These are phyloP conservation scores for Triplophysa tibetana DNA, from an alignment of 2,113 vertebrate species.

Conservation along the genomic window DNA sequence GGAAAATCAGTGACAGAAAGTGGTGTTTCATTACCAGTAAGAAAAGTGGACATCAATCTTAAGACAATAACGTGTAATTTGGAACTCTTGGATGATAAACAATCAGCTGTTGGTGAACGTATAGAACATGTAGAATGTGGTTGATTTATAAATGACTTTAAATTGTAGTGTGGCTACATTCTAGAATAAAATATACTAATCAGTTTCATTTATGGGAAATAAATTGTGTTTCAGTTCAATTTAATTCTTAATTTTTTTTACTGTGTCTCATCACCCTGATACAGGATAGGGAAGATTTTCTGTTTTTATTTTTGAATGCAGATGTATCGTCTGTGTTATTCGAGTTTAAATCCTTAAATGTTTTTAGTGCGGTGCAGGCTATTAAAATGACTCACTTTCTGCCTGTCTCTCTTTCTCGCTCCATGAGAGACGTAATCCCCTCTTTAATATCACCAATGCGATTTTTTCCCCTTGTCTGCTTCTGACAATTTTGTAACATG, in stretches of 20 bases:
- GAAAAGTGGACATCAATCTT: background rate
- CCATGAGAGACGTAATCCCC: conserved; percentile 25
- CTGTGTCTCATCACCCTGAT: background rate
- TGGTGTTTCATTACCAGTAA: too few relatives aligned
- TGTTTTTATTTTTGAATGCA: background rate
- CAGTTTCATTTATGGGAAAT: conserved; percentile 6
- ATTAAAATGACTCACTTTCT: conserved; percentile 29
- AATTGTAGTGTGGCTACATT: background rate
- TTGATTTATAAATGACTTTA: conserved; percentile 61
- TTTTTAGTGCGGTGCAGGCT: conserved; percentile 1
- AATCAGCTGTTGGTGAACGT: conserved; percentile 48
- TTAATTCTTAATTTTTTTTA: conserved; percentile 5
- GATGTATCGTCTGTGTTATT: background rate
- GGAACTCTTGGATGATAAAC: conserved; percentile 2
- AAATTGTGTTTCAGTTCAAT: conserved; percentile 20
- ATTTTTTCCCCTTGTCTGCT: conserved; percentile 31
- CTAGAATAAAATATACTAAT: conserved; percentile 8
- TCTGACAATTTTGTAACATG: conserved; percentile 35
- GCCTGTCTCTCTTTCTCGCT: background rate
- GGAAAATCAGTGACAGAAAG: conserved; percentile 18
- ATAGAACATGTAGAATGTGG: conserved; percentile 60
- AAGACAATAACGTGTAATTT: background rate
- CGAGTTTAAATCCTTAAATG: conserved; percentile 13
- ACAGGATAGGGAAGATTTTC: background rate
- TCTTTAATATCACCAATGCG: background rate